A percentile compares a stretch with the other conserved stretches of the same genome.
Conservation (phyloP, 2,113 vertebrate species). For the Cyprinodon brontotheroides region DNA sequence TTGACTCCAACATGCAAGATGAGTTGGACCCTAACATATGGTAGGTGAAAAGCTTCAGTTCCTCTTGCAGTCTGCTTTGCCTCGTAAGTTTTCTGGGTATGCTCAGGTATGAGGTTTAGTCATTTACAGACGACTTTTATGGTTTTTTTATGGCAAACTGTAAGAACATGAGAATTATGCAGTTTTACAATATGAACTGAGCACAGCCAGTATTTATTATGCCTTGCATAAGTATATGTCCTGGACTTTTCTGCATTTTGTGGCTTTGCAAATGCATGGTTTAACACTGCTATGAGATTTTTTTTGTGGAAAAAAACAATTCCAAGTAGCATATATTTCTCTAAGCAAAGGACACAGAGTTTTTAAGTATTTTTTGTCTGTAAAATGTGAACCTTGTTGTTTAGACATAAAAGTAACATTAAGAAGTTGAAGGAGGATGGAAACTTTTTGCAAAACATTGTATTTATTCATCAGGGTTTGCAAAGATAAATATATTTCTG, state of each 20-base stretch:
- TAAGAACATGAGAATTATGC: neutral
- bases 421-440: neutral
- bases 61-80: slow-evolving; percentile 8
- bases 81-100: neutral
- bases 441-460: neutral
- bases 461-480: neutral
- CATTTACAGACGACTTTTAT: neutral
- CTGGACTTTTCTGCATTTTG: neutral
- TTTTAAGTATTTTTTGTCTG: neutral
- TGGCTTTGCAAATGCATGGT: neutral
- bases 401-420: no score
- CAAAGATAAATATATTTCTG: neutral
- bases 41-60: slow-evolving; percentile 76
- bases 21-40: slow-evolving; percentile 91
- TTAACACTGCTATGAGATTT: neutral
- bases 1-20: slow-evolving; percentile 90
- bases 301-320: neutral
- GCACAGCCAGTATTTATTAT: neutral
- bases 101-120: neutral
- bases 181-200: neutral
- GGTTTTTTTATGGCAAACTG: neutral
- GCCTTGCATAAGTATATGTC: neutral
- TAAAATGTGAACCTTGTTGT: neutral
- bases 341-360: neutral
- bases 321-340: neutral